Evolutionary conservation across 2,888 invertebrate species (phyloP), one percentile per base, ranked within the genome.

Genomic region (Drosophila greeni): DNA sequence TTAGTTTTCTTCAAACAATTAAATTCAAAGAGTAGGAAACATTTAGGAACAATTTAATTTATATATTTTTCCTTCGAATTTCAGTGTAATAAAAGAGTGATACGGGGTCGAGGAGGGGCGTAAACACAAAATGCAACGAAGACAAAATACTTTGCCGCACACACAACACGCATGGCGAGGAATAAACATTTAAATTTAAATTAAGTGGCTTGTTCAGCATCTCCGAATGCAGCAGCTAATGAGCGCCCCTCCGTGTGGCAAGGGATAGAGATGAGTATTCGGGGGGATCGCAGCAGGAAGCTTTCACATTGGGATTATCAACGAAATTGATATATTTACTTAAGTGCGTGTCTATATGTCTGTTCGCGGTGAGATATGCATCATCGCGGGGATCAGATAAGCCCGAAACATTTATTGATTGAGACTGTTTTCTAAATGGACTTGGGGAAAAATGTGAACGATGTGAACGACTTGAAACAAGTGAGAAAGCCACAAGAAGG

Each of bases 161-260:
- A 62, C 62, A 61, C 47, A 60, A 60, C 61, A 84, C 84, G 82
- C 80, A 82, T 70, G 61, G 84, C 82, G 82, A 69, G 80, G 75
- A 84, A 75, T 80, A 82, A 82, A 82, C 81, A 84, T 84, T 82
- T 82, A 84, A 83, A 82, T 82, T 82, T 82, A 83, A 82, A 82
- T 82, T 82, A 82, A 82, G 81, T 84, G 83, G 75, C 81, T 79
- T 80, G 84, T 82, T 82, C 71, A 74, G 79, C 76, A 72, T 82
- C 83, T 83, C 70, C 77, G 77, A 77, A 82, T 74, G 77, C 76
- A 75, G 62, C 85, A 75, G 78, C 81, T 82, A 82, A 82, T 82
- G 85, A 84, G 75, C 66, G 61, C 45, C 68, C 62, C 52, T 64
- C 62, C 36, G 31, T 56, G 56, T 49, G 40, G 45, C 61, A 43